A percentile compares a stretch with the other conserved stretches of the same genome.
Conservation (phyloP, 2,113 vertebrate genomes). For the Leptosomus discolor region DNA sequence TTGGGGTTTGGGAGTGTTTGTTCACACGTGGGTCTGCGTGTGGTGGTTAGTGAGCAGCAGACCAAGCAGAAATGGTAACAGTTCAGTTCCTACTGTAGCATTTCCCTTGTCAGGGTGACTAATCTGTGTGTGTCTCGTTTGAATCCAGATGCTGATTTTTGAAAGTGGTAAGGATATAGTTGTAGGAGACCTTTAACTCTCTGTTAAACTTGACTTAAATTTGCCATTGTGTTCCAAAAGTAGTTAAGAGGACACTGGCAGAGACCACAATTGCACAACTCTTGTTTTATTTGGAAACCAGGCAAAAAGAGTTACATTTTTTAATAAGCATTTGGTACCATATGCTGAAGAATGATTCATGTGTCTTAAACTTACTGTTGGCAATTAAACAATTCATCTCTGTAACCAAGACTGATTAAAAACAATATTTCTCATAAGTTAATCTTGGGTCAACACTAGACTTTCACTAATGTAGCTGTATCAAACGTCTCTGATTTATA, state of each 20-base stretch:
- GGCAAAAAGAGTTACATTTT: not conserved
- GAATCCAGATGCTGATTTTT: not conserved
- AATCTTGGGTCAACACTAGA: not conserved
- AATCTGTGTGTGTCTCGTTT: not conserved
- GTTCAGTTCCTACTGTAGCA: not conserved
- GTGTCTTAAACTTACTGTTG: not conserved
- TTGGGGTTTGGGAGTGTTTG: not conserved
- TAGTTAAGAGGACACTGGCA: not conserved
- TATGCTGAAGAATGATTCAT: not conserved
- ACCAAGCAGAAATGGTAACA: not conserved
- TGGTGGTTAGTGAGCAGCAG: not conserved
- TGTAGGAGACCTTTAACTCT: not conserved
- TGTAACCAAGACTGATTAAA: not conserved
- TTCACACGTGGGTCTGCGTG: not conserved
- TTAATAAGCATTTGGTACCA: not conserved
- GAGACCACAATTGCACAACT: not conserved
- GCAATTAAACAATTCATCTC: constrained; percentile 11
- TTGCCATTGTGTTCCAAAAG: not conserved
- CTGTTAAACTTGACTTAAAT: not conserved
- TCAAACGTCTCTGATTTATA: not conserved
- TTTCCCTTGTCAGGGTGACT: not conserved
- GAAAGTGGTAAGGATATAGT: not conserved
- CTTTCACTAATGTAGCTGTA: not conserved
- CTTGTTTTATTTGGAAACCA: constrained; percentile 34
- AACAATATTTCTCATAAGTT: not conserved